Conservation (phyloP, 2,113 vertebrate species). For the Psammodynastes pulverulentus region DNA sequence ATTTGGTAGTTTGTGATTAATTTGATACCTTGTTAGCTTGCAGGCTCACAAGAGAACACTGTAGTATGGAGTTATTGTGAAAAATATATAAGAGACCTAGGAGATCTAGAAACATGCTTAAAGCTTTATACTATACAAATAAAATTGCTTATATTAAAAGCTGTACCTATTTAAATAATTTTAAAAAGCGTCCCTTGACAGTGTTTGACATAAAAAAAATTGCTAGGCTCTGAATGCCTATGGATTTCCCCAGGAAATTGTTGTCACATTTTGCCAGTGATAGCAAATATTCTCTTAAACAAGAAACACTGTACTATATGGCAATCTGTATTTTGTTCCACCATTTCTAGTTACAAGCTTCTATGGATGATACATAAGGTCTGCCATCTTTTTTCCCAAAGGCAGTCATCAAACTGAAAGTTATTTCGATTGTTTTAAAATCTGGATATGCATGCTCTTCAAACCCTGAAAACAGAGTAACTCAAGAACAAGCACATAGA, state of each 20-base stretch:
- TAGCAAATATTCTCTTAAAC: neutral
- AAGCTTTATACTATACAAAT: neutral
- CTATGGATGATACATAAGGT: neutral
- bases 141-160: neutral
- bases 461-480: neutral
- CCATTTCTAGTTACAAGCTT: neutral
- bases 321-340: neutral
- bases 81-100: neutral
- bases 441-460: neutral
- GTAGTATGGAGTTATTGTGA: neutral
- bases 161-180: neutral
- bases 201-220: neutral
- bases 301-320: neutral
- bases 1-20: neutral
- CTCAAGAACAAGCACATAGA: neutral
- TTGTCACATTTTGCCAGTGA: neutral
- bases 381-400: neutral
- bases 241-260: neutral
- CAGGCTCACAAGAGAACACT: neutral
- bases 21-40: neutral
- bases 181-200: neutral
- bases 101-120: neutral
- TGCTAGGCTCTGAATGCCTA: neutral
- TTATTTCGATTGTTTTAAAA: neutral
- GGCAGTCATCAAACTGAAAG: neutral